Conservation (phyloP, 2,797 vertebrate species). For the Pangasius krempfi region DNA sequence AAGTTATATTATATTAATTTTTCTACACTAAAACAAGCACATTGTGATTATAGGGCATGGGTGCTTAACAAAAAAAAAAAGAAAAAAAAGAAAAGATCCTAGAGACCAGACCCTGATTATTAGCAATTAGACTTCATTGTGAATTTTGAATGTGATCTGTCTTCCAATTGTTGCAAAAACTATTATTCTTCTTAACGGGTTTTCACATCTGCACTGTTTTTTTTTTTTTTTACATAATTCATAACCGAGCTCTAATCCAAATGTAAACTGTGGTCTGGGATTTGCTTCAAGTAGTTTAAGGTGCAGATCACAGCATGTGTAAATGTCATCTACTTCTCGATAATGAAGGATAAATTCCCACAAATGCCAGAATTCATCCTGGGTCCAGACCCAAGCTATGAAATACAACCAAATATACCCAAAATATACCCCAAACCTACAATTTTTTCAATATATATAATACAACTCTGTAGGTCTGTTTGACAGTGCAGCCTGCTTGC, state of each 20-base stretch:
- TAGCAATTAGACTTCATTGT: neutral
- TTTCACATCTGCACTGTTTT: neutral
- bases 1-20: neutral
- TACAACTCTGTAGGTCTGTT: neutral
- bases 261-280: no score
- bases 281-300: no score
- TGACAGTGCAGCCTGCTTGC: neutral
- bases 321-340: neutral
- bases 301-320: no score
- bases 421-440: neutral
- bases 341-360: neutral
- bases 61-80: neutral
- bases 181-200: neutral
- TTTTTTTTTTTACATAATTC: neutral
- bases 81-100: neutral
- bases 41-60: neutral
- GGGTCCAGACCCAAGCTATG: neutral
- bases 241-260: neutral
- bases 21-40: neutral
- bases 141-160: neutral
- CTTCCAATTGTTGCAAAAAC: neutral
- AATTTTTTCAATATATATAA: neutral
- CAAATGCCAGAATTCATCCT: neutral
- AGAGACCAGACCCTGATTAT: neutral
- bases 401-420: neutral